These are phyloP conservation scores for Brachyrhaphis roseni DNA, from an alignment of 2,797 vertebrate genomes.

Conservation along the genomic window DNA sequence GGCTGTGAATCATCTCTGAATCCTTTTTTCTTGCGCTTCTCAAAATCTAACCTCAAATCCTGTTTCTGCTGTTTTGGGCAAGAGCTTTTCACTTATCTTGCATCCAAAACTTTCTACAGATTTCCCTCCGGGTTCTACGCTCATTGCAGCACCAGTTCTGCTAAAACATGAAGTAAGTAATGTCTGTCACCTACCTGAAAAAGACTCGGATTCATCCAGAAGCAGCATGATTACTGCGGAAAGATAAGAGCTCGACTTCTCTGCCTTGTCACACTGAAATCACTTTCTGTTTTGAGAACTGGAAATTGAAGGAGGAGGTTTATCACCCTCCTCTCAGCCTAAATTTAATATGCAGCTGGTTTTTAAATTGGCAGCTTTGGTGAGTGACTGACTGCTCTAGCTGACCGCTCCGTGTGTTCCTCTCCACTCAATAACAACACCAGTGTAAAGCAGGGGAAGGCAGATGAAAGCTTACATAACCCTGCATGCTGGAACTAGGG, in stretches of 20 bases:
- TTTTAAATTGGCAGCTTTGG: slow-evolving; percentile 40
- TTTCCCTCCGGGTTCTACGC: not conserved
- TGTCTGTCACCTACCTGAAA: slow-evolving; percentile 68
- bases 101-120: not conserved
- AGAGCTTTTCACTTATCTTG: not conserved
- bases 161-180: not conserved
- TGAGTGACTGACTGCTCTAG: slow-evolving; percentile 43
- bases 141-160: not conserved
- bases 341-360: not conserved
- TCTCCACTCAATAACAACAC: slow-evolving; percentile 46
- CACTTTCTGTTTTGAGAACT: slow-evolving; percentile 16
- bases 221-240: slow-evolving; percentile 68
- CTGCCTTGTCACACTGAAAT: slow-evolving; percentile 25
- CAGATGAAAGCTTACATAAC: slow-evolving; percentile 80
- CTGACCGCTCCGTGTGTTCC: slow-evolving; percentile 23
- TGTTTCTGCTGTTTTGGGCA: not conserved
- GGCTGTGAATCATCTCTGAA: not conserved
- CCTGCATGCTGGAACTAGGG: slow-evolving; percentile 69
- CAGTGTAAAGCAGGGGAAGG: slow-evolving; percentile 61
- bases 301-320: not conserved
- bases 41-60: not conserved
- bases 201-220: slow-evolving; percentile 73
- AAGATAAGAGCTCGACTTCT: slow-evolving; percentile 36
- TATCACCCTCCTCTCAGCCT: slow-evolving; percentile 10
- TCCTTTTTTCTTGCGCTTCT: not conserved